phyloP scores from a whole-genome alignment of 2,113 vertebrate genomes.

The Puntigrus tetrazona region DNA sequence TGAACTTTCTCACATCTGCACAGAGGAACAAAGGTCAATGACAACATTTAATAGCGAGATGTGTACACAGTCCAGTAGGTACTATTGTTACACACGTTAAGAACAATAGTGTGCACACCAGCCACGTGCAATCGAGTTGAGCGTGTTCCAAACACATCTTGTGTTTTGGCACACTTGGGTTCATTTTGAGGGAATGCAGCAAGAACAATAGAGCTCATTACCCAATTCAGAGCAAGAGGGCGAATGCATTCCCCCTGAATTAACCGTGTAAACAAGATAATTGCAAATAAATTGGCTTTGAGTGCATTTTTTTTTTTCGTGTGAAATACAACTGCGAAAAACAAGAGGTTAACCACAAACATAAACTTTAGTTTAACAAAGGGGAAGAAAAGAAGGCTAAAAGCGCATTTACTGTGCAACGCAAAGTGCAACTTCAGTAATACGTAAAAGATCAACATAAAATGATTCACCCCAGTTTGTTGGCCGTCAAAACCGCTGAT shows the following conservation, averaged over 20 bases:
- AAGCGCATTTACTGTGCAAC: slow-evolving; percentile 63
- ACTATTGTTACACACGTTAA: slow-evolving; percentile 45
- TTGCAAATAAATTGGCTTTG: slow-evolving; percentile 50
- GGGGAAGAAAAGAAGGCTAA: slow-evolving; percentile 39
- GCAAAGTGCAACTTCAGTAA: slow-evolving; percentile 52
- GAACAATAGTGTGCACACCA: slow-evolving; percentile 43
- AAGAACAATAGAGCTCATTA: slow-evolving; percentile 32
- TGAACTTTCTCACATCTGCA: slow-evolving; percentile 47
- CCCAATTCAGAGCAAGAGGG: slow-evolving; percentile 35
- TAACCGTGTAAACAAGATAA: slow-evolving; percentile 41
- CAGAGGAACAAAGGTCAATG: slow-evolving; percentile 43
- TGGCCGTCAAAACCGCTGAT: background rate
- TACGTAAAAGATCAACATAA: slow-evolving; percentile 52
- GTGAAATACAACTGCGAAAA: slow-evolving; percentile 47
- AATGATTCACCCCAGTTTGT: slow-evolving; percentile 60
- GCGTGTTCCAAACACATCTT: slow-evolving; percentile 32
- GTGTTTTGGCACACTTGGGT: slow-evolving; percentile 37
- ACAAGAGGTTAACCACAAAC: slow-evolving; percentile 50
- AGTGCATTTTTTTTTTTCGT: slow-evolving; percentile 54
- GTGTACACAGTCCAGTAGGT: slow-evolving; percentile 43
- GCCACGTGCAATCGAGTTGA: slow-evolving; percentile 42
- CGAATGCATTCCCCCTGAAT: slow-evolving; percentile 42
- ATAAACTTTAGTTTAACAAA: slow-evolving; percentile 22
- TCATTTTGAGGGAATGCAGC: slow-evolving; percentile 51
- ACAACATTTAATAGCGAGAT: slow-evolving; percentile 51